Base-by-base conservation (phyloP, 1,140 invertebrate genomes). In the Zaprionus davidi region DNA sequence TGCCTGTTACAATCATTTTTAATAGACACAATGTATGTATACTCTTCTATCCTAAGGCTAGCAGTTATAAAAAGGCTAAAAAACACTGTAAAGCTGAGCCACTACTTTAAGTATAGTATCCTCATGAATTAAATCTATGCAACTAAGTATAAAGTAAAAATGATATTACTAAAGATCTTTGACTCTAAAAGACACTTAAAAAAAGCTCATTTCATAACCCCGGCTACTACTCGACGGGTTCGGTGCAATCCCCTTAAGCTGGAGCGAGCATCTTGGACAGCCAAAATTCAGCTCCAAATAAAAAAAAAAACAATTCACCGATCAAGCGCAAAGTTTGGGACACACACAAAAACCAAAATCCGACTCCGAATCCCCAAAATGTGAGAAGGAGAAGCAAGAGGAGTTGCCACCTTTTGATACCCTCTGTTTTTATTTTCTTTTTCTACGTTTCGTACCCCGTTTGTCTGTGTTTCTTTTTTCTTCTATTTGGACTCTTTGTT, bases 241-340 rank as follows among this genome's bases (percentile, higher is more conserved):
- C 5, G 13, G 2, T 46, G 1, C 46, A 28, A 28, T 7, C 6
- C 46, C 46, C 9, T 12, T 11, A 46, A 5, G 4, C 20, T 24
- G 20, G 12, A 2, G 17, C 58, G n/a, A 67, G 79, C 80, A 66
- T 74, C 70, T 55, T 59, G 15, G 62, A 67, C 65, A 71, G 53
- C 62, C 58, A 49, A 76, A 78, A 72, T 9, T 71, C 36, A 64
- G 24, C 13, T 41, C 34, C 34, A 31, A n/a, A 60, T 44, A 58
- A 57, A 38, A 73, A 60, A 51, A 57, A 38, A 73, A 60, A 55
- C 80, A 64, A 56, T 65, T 76, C 51, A 66, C 49, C 74, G 60
- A 74, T 84, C 67, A 71, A 88, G 81, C 83, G 84, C 80, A 68
- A 87, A 88, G 81, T 81, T 87, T 81, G 80, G 71, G 84, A 72